phyloP scores from a whole-genome alignment of 2,888 invertebrate genomes.

The Euphydryas editha region DNA sequence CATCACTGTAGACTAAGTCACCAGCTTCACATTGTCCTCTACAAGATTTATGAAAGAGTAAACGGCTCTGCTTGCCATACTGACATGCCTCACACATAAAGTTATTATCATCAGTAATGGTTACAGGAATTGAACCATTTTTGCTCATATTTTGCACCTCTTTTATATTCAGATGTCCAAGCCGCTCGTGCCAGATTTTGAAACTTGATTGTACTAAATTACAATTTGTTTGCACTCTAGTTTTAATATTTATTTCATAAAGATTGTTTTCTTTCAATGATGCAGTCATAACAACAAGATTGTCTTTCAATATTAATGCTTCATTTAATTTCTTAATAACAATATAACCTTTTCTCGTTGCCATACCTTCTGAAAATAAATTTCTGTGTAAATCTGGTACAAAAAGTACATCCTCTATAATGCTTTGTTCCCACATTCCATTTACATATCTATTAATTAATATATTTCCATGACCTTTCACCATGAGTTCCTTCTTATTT shows the following conservation, averaged over 20 bases:
- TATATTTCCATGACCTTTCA: conserved; percentile 40
- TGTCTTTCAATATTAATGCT: conserved; percentile 29
- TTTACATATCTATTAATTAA: conserved; percentile 45
- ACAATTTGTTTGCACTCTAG: conserved; percentile 25
- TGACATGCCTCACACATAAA: background rate
- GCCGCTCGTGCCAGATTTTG: conserved; percentile 31
- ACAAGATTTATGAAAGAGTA: background rate
- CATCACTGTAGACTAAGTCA: conserved; percentile 21
- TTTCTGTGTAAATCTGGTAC: conserved; percentile 34
- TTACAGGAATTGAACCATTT: background rate
- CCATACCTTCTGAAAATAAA: conserved; percentile 35
- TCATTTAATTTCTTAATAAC: conserved; percentile 9
- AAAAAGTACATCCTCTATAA: conserved; percentile 28
- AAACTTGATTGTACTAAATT: conserved; percentile 39
- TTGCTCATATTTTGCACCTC: background rate
- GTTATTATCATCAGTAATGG: background rate
- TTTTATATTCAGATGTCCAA: background rate
- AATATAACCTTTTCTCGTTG: conserved; percentile 23
- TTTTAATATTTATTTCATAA: conserved; percentile 38
- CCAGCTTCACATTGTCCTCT: background rate
- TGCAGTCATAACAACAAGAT: conserved; percentile 36
- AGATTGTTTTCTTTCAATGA: conserved; percentile 34
- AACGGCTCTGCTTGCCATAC: background rate
- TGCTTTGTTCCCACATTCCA: conserved; percentile 42
- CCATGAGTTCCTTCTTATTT: conserved; percentile 35